A percentile compares a stretch with the other conserved stretches of the same genome.
Evolutionary conservation across 1,140 invertebrate species (phyloP).

Genomic region (Macrobrachium rosenbergii): DNA sequence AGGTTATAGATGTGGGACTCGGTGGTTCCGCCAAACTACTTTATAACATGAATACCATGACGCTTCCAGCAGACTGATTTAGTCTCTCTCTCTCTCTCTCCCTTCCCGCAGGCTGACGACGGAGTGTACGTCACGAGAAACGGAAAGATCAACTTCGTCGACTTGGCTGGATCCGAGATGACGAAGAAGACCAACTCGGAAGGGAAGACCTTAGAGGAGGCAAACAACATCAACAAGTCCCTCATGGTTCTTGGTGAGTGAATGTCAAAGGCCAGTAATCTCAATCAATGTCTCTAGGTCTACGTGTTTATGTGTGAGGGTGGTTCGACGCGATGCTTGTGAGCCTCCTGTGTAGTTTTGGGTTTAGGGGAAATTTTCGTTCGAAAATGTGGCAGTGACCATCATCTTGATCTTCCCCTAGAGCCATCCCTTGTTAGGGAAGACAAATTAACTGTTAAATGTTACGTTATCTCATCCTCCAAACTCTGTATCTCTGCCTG

Average conservation of each 20-base stretch:
- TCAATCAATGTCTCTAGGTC: background rate
- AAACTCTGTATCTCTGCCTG: too few species aligned
- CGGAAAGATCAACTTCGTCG: constrained; percentile 95
- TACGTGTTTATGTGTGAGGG: background rate
- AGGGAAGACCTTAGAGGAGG: constrained; percentile 91
- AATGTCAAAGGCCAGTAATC: background rate
- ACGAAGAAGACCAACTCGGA: constrained; percentile 93
- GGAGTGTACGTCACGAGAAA: constrained; percentile 87
- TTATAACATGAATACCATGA: too few species aligned
- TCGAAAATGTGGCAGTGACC: too few species aligned
- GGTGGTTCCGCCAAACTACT: too few species aligned
- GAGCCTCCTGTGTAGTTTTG: background rate
- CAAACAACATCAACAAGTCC: constrained; percentile 97
- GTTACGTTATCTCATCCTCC: too few species aligned
- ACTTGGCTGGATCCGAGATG: constrained; percentile 94
- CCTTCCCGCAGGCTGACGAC: constrained; percentile 75
- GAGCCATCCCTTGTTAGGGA: too few species aligned
- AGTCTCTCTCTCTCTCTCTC: background rate
- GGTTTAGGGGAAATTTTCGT: too few species aligned
- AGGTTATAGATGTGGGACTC: too few species aligned
- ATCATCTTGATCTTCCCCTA: too few species aligned
- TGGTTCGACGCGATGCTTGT: background rate
- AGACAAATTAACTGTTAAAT: too few species aligned
- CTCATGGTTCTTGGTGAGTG: constrained; percentile 89
- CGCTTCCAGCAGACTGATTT: background rate